These are phyloP conservation scores for Brachionus koreanus DNA, from an alignment of 1,140 invertebrate genomes.

Conservation along the genomic window DNA sequence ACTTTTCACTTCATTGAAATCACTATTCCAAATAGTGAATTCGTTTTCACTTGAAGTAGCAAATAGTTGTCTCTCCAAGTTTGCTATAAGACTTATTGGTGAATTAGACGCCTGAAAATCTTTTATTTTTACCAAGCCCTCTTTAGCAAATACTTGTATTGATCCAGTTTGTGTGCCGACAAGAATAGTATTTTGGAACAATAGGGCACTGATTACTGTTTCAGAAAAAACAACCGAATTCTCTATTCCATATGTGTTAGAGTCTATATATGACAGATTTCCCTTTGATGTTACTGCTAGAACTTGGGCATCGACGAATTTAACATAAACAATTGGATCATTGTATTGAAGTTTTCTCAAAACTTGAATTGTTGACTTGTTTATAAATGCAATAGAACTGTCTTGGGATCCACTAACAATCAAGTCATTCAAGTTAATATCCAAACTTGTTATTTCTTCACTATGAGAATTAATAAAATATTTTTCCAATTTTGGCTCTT, in stretches of 20 bases:
- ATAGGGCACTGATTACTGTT: neutral
- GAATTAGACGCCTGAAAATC: neutral
- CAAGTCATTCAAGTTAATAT: neutral
- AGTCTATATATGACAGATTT: neutral
- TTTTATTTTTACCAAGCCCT: neutral
- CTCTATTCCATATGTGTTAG: neutral
- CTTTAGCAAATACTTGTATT: neutral
- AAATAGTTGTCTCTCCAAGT: neutral
- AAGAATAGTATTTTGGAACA: neutral
- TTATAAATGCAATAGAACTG: neutral
- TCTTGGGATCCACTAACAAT: neutral
- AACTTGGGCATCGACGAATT: neutral
- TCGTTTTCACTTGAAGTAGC: neutral
- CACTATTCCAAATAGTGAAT: neutral
- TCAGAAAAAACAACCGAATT: neutral
- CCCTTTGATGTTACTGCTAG: neutral
- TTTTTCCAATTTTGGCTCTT: neutral
- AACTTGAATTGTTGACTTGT: neutral
- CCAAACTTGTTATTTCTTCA: neutral
- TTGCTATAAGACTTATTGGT: neutral
- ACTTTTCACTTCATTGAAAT: neutral
- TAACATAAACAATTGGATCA: neutral
- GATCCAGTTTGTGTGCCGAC: neutral
- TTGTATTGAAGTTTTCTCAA: neutral
- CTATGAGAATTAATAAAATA: neutral